A percentile compares a stretch with the other conserved stretches of the same genome.
Evolutionary conservation across 2,113 vertebrate genomes (phyloP).

Genomic region (Grus americana): DNA sequence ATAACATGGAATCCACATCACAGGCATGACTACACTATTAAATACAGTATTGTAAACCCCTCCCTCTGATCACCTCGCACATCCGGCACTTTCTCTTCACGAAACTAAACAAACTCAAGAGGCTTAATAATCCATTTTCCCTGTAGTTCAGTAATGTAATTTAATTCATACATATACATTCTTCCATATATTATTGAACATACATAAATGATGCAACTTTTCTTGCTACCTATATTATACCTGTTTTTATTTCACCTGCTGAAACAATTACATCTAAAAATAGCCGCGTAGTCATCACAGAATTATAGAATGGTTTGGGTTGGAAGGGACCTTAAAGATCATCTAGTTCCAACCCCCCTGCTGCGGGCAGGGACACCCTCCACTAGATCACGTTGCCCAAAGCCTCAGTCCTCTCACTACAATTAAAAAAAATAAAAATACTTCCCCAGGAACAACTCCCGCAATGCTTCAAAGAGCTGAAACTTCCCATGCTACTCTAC

Average conservation of each 20-base stretch:
- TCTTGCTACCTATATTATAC: neutral
- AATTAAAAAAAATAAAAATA: neutral
- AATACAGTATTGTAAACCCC: neutral
- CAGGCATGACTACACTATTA: neutral
- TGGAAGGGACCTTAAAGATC: no score
- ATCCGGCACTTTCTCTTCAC: neutral
- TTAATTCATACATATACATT: neutral
- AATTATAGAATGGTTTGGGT: no score
- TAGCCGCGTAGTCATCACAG: neutral
- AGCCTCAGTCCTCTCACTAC: neutral
- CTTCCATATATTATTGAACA: neutral
- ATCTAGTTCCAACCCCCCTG: no score
- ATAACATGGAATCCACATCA: neutral
- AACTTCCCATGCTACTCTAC: neutral
- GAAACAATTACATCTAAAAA: neutral
- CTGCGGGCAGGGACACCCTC: no score
- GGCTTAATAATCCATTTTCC: neutral
- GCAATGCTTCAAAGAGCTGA: neutral
- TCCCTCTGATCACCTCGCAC: neutral
- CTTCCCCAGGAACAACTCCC: neutral
- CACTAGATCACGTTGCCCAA: no score
- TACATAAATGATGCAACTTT: neutral
- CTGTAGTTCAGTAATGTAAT: neutral
- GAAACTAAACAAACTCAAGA: neutral
- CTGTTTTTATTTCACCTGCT: neutral